phyloP scores from a whole-genome alignment of 2,888 invertebrate species.

The Athalia circularis region DNA sequence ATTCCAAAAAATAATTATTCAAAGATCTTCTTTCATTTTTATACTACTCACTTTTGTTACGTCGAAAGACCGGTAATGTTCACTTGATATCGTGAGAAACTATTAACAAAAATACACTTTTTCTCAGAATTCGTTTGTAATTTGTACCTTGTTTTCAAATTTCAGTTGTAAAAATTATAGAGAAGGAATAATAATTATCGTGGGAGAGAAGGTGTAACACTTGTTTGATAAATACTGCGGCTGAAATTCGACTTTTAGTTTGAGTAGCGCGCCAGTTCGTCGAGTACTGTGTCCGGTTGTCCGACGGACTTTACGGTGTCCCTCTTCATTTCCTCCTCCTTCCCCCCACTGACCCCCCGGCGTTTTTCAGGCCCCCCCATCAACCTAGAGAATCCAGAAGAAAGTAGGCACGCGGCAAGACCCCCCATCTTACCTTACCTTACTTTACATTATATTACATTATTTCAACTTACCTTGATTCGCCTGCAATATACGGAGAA shows the following conservation, averaged over 20 bases:
- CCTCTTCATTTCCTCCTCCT: conserved; percentile 17
- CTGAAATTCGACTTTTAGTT: conserved; percentile 26
- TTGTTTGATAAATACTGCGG: not conserved
- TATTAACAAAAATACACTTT: not conserved
- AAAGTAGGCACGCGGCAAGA: conserved; percentile 37
- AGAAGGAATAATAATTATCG: not conserved
- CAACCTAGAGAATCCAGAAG: conserved; percentile 44
- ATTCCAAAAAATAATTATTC: too few relatives aligned
- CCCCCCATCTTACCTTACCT: conserved; percentile 8
- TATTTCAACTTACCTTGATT: not conserved
- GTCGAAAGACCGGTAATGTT: not conserved
- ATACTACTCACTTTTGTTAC: too few relatives aligned
- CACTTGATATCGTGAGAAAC: not conserved
- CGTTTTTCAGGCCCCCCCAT: conserved; percentile 27
- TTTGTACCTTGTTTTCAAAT: not conserved
- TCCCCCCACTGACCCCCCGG: conserved; percentile 4
- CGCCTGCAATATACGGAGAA: conserved; percentile 2
- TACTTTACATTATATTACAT: too few relatives aligned
- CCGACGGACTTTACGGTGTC: conserved; percentile 24
- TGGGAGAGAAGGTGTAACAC: too few relatives aligned
- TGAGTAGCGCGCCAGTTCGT: conserved; percentile 35
- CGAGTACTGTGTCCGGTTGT: conserved; percentile 43
- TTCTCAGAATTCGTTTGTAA: not conserved
- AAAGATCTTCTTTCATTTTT: too few relatives aligned
- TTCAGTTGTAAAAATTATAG: not conserved